Evolutionary conservation across 2,888 invertebrate species (phyloP).

Genomic region (Spilarctia lutea): DNA sequence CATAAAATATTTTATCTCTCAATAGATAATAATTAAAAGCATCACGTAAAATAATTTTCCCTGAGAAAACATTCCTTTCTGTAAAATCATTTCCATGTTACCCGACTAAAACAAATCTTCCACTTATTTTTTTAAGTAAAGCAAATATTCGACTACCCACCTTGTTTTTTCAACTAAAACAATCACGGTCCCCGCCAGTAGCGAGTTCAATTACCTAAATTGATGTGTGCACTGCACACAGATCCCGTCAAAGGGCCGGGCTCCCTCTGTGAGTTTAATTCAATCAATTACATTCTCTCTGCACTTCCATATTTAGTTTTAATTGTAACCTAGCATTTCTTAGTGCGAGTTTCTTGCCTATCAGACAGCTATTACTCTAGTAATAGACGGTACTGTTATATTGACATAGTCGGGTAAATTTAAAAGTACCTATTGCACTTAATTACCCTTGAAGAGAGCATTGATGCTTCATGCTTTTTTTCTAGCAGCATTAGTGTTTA

Average conservation of each 20-base stretch:
- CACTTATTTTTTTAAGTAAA: conserved; percentile 24
- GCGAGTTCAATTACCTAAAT: conserved; percentile 79
- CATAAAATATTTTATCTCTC: not conserved
- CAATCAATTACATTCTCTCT: conserved; percentile 68
- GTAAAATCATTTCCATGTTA: conserved; percentile 13
- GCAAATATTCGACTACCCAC: conserved; percentile 20
- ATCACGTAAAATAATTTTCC: not conserved
- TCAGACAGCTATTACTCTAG: not conserved
- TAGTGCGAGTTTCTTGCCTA: conserved; percentile 16
- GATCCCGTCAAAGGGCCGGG: conserved; percentile 72
- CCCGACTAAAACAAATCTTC: conserved; percentile 17
- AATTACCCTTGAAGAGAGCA: not conserved
- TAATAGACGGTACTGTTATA: not conserved
- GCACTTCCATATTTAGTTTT: conserved; percentile 50
- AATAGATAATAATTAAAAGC: not conserved
- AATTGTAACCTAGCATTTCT: conserved; percentile 45
- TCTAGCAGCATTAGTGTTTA: not conserved
- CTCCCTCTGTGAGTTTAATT: conserved; percentile 73
- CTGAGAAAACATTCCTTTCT: not conserved
- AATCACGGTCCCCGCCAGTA: conserved; percentile 49
- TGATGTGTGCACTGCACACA: conserved; percentile 81
- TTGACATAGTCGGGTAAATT: not conserved
- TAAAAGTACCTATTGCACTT: not conserved
- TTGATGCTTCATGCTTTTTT: not conserved
- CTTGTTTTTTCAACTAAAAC: conserved; percentile 26